Base-by-base conservation (phyloP, 1,140 invertebrate species). In the Leptinotarsa lineolata region DNA sequence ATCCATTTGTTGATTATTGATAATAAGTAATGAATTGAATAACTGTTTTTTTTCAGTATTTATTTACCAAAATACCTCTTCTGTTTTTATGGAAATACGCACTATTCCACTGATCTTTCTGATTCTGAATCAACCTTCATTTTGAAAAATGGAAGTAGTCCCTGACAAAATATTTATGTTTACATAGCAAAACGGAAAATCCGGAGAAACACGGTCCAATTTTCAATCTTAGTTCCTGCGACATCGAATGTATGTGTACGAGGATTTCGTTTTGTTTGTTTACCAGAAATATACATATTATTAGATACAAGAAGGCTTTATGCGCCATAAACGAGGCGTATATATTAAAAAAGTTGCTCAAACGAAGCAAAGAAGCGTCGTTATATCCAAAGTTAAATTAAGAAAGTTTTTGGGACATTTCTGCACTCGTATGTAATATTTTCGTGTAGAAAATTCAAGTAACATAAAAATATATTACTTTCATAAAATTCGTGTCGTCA, bases 261-360 rank as follows among this genome's bases (percentile, higher is more conserved):
- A 54, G 48, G 48, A 54, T 54, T 54, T 4, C 3, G 48, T 54
- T 54, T 54, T 54, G 48, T 54, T 54, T 54, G 48, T 54, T 54
- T 13, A 16, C 48, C 48, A 54, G 48, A 54, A 54, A 54, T 54
- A 54, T 54, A 54, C 48, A 54, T 54, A 54, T 54, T 54, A 54
- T 54, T 16, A 54, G 48, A 54, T 54, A 54, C 48, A 54, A 54
- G 48, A 54, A 54, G 48, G 16, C n/a, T 54, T 54, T 54, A 54
- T 54, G 48, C n/a, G 16, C 48, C 48, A 54, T 54, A 54, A 54
- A 54, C 15, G 48, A 54, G 16, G n/a, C 48, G 63, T 16, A 21
- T 39, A 39, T 65, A 65, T 65, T 65, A 65, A 65, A 65, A 65
- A 65, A 65, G 63, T 65, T 65, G 21, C 63, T 39, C n/a, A 30